Base-by-base conservation (phyloP, 1,140 invertebrate genomes). In the Drosophila sechellia region DNA sequence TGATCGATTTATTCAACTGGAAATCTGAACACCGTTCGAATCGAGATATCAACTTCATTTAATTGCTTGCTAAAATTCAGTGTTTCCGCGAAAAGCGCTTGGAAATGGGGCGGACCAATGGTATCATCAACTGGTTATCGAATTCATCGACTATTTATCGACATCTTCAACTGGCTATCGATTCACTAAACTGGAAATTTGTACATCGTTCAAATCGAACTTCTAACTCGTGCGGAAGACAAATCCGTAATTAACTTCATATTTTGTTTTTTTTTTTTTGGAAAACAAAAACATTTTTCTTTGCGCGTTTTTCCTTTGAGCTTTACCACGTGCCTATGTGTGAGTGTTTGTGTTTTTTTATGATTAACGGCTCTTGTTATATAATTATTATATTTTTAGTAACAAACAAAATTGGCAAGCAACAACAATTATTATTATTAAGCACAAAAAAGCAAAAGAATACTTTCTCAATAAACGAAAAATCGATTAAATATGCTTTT, bases 371-470 rank as follows among this genome's bases (percentile, higher is more conserved):
- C 53, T 55, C 58, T 74, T 74, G 42, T 42, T 63, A 64, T 50
- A 54, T 54, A 75, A 40, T 53, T 49, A 42, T 57, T 52, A 31
- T 13, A 34, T 37, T 72, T 50, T 70, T 65, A 49, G 71, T 74
- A 74, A 74, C 70, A 73, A 74, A 74, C 70, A 64, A 75, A 74
- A 74, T 74, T 74, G 59, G 27, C 70, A 74, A 74, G 70, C 66
- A 73, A 74, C 72, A 75, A 75, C 70, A 74, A 65, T 64, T 49
- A 74, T 48, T 49, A 74, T 35, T 39, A 52, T 46, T 70, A 70
- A 50, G 22, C 57, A 63, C 49, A 46, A 53, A 42, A 58, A 70
- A 57, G 43, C 65, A 17, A 55, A 69, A 45, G 2, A 52, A 55
- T 46, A 45, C 5, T 25, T 6, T 15, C n/a, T 15, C 37, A 34